Conservation (phyloP, 2,797 vertebrate genomes). For the Sebastes baramenuke region DNA sequence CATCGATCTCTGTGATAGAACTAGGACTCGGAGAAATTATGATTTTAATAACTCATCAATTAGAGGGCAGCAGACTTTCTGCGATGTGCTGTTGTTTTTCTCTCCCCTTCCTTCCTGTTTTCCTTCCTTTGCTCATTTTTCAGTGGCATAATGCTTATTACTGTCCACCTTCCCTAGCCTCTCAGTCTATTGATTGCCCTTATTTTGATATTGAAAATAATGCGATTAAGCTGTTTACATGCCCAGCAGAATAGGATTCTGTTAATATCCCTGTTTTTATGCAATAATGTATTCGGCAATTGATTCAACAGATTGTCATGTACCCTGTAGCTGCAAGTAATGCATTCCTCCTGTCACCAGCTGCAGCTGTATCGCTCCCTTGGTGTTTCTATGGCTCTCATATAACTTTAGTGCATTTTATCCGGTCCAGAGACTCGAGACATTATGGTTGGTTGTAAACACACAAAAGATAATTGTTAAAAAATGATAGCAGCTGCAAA, state of each 20-base stretch:
- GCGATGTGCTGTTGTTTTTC: conserved; percentile 33
- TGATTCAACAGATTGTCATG: conserved; percentile 28
- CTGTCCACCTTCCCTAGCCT: conserved; percentile 14
- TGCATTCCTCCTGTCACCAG: conserved; percentile 5
- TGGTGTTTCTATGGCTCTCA: conserved; percentile 17
- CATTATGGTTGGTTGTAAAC: conserved; percentile 36
- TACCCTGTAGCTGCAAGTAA: background rate
- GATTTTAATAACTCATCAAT: conserved; percentile 78
- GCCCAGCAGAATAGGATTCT: conserved; percentile 2
- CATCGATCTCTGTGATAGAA: conserved; percentile 73
- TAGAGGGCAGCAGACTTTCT: conserved; percentile 55
- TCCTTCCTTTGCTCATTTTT: conserved; percentile 34
- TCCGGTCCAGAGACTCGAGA: conserved; percentile 4
- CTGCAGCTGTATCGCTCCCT: background rate
- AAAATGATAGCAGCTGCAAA: conserved; percentile 25
- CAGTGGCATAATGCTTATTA: conserved; percentile 37
- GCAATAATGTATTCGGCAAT: conserved; percentile 16
- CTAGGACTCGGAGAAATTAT: conserved; percentile 70
- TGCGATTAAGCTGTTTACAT: conserved; percentile 40
- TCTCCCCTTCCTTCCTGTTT: conserved; percentile 25
- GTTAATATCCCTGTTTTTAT: conserved; percentile 27
- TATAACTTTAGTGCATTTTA: conserved; percentile 39
- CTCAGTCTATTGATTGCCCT: conserved; percentile 51
- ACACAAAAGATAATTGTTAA: conserved; percentile 12
- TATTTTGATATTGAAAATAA: conserved; percentile 57